phyloP scores from a whole-genome alignment of 2,797 vertebrate species.

The Acanthis flammea region DNA sequence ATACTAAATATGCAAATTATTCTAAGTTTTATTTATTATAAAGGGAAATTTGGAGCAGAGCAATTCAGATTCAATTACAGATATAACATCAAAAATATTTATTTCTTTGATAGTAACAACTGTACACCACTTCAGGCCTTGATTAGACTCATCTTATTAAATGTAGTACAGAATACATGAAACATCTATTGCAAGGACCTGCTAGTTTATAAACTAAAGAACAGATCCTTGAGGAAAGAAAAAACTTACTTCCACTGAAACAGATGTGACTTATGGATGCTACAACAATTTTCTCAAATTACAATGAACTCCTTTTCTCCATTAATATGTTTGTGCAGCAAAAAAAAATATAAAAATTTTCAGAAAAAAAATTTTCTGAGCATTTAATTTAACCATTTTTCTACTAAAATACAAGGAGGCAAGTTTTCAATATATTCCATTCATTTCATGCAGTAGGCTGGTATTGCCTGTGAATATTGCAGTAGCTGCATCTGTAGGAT shows the following conservation, averaged over 20 bases:
- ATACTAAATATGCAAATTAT: neutral
- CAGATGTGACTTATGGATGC: neutral
- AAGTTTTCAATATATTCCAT: neutral
- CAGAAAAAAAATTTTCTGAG: neutral
- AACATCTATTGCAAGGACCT: neutral
- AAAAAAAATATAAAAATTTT: too few relatives aligned
- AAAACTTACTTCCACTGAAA: neutral
- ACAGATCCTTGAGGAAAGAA: neutral
- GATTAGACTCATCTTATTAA: neutral
- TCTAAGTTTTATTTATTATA: neutral
- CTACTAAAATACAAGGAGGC: neutral
- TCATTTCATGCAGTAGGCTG: neutral
- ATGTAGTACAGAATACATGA: neutral
- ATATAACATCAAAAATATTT: slow-evolving; percentile 20
- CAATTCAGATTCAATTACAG: slow-evolving; percentile 4
- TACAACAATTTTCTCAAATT: neutral
- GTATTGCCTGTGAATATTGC: neutral
- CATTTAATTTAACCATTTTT: neutral
- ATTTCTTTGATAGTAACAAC: neutral
- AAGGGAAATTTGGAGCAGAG: neutral
- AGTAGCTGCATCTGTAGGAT: neutral
- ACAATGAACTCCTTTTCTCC: neutral
- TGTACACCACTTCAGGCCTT: neutral
- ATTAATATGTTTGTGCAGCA: neutral
- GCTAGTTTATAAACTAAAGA: neutral